A percentile compares a stretch with the other conserved stretches of the same genome.
phyloP scores from a whole-genome alignment of 2,113 vertebrate genomes.

The Cyanistes caeruleus region DNA sequence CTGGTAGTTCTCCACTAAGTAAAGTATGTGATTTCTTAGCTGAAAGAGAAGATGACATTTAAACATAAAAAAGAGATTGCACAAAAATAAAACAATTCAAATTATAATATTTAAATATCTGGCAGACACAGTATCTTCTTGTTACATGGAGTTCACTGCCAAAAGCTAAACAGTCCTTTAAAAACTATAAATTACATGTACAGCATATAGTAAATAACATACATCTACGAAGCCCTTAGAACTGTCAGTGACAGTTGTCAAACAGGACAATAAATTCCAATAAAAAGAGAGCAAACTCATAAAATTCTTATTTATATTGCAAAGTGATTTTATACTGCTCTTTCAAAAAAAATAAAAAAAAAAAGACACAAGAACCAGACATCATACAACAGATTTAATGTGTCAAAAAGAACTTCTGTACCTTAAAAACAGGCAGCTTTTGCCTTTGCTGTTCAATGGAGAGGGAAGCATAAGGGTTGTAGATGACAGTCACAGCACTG shows the following conservation, averaged over 20 bases:
- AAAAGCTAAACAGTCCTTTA: not conserved
- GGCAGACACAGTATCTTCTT: not conserved
- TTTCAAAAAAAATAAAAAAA: not conserved
- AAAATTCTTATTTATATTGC: not conserved
- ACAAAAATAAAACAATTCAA: not conserved
- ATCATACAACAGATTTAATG: not conserved
- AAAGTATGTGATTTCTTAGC: conserved; percentile 98
- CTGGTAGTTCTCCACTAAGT: conserved; percentile 93
- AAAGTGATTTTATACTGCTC: not conserved
- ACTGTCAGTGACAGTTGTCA: not conserved
- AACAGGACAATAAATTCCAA: not conserved
- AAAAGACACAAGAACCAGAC: not conserved
- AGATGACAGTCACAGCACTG: conserved; percentile 83
- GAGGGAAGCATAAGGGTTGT: conserved; percentile 90
- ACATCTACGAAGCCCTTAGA: not conserved
- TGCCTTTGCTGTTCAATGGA: conserved; percentile 97
- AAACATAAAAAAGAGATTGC: not conserved
- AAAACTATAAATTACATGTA: not conserved
- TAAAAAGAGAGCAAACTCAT: not conserved
- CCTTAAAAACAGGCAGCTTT: conserved; percentile 97
- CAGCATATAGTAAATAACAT: not conserved
- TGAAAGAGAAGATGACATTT: conserved; percentile 68
- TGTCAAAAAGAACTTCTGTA: conserved; percentile 38
- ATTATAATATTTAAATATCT: not conserved
- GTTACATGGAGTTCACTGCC: not conserved